A percentile compares a stretch with the other conserved stretches of the same genome.
Conservation (phyloP, 2,888 invertebrate species). For the Sphaeridia pumilis region DNA sequence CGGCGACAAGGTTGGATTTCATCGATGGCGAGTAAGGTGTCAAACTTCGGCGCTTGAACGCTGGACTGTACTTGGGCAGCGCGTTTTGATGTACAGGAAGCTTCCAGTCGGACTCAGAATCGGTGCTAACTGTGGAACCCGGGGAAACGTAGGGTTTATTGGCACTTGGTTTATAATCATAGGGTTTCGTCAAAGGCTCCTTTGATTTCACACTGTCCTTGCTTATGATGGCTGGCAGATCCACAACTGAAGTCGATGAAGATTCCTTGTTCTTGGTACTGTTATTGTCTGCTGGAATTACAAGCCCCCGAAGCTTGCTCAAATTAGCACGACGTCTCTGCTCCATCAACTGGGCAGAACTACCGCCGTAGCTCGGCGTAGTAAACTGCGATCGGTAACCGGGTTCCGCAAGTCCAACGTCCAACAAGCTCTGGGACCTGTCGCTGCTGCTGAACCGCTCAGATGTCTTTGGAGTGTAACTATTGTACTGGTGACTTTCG, state of each 20-base stretch:
- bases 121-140: conserved; percentile 25
- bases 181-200: not conserved
- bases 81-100: conserved; percentile 27
- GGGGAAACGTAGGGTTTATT: conserved; percentile 16
- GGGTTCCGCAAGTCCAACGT: too few relatives aligned
- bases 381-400: too few relatives aligned
- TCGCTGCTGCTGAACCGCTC: conserved; percentile 38
- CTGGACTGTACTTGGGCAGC: conserved; percentile 68
- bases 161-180: too few relatives aligned
- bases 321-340: conserved; percentile 70
- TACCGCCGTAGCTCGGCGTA: conserved; percentile 10
- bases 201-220: conserved; percentile 46
- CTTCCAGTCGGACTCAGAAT: conserved; percentile 27
- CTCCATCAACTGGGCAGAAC: conserved; percentile 38
- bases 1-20: too few relatives aligned
- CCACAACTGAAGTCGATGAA: conserved; percentile 50
- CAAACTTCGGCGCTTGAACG: conserved; percentile 63
- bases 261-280: conserved; percentile 34
- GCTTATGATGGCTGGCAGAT: conserved; percentile 73
- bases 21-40: too few relatives aligned
- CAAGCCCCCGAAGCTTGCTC: conserved; percentile 72
- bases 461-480: not conserved
- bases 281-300: conserved; percentile 62
- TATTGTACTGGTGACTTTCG: not conserved
- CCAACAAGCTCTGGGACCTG: conserved; percentile 46